Base-by-base conservation (phyloP, 2,113 vertebrate species). In the Haemorhous mexicanus region DNA sequence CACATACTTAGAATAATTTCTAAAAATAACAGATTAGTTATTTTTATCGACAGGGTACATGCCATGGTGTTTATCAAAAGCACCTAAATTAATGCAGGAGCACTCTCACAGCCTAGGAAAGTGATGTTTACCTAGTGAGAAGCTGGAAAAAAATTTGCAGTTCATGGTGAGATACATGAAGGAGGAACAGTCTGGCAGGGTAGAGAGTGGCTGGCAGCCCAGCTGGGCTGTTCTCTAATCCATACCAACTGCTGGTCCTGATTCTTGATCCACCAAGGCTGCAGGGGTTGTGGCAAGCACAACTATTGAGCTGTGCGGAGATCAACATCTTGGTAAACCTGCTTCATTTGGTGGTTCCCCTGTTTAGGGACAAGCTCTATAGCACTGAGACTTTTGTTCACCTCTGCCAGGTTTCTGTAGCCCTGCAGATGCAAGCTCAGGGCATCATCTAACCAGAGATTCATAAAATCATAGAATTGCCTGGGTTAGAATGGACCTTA, bases 341-440 rank as follows among this genome's bases (percentile, higher is more conserved):
- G 28, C 52, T 80, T 58, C 12, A 4, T 33, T 41, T 0, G 0
- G 5, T n/a, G 26, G 4, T 39, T 58, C 6, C 10, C 21, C 4
- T 3, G 0, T 35, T 12, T 10, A 4, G 20, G 8, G 15, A 23
- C 6, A 28, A 16, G n/a, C 18, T 75, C 9, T 1, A 1, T 6
- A 53, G 16, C 32, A 23, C 16, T 23, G 17, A 26, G 49, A 23
- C 12, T 66, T 78, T 58, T 61, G 8, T 10, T 85, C 3, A 2
- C 3, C 3, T 83, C 50, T 70, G 21, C 24, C 52, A 62, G 7
- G 7, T 76, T 39, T 78, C 72, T 17, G 12, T 44, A 20, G 14
- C 24, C 13, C n/a, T 78, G 23, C 32, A 56, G 30, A 61, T 26
- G 11, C 15, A 69, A 59, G 18, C 6, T 21, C 12, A 7, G 21